Evolutionary conservation across 2,797 vertebrate genomes (phyloP), one percentile per base, ranked within the genome.

Genomic region (Parauchenoglanis ngamensis): DNA sequence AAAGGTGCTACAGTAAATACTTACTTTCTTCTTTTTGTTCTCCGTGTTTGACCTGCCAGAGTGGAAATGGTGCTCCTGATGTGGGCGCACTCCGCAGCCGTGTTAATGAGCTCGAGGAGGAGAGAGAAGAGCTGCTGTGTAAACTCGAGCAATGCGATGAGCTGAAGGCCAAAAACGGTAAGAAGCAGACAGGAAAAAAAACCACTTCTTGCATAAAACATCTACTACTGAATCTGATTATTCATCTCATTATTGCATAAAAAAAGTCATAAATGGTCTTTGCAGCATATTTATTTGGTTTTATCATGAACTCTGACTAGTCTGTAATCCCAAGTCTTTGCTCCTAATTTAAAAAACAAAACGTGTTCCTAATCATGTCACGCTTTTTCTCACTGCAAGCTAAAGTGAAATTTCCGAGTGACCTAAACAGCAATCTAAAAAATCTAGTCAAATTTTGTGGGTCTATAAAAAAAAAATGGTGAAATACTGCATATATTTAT

Each of bases 141-240:
- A 97, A 95, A 87, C 90, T 96, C 5, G 96, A 97, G 31, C 94
- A 95, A 0, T 94, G 96, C 10, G 86, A 96, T 57, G 96, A 97
- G 72, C 93, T 97, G 63, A 95, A 92, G 92, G 92, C 92, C 31
- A 94, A 96, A 1, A 97, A 97, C 15, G 97, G 97, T 98, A 68
- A 57, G 31, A 72, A 31, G 7, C 0, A 95, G 92, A n/a, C 73
- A n/a, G 25, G 8, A 0, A 40, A 49, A 44, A 73, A 21, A 11
- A 40, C 10, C 3, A 11, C 10, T 54, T 15, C 0, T 57, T 57
- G 28, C 3, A 40, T 2, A 23, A 44, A 61, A 40, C 21, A 57
- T 46, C 52, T 21, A 11, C 3, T 11, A 0, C 17, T 40, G 40
- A 40, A 2, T 25, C 78, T 12, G 25, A 44, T 5, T 56, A 57